Evolutionary conservation across 2,113 vertebrate species (phyloP).

Genomic region (Scopus umbretta): DNA sequence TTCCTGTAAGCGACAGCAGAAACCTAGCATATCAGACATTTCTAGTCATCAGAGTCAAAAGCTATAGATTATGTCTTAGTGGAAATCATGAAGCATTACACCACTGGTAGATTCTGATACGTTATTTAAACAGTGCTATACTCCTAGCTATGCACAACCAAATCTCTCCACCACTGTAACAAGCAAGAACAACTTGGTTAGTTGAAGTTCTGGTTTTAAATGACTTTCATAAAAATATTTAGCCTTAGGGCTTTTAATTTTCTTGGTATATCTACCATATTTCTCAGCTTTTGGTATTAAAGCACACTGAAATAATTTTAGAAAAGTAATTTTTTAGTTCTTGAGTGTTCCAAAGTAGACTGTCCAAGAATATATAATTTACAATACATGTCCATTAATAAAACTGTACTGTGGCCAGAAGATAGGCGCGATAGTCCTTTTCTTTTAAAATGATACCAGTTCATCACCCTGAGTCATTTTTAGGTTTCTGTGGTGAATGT

Average conservation of each 20-base stretch:
- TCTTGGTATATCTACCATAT: not conserved
- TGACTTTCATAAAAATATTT: not conserved
- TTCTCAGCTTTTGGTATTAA: not conserved
- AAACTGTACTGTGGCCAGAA: not conserved
- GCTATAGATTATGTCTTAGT: not conserved
- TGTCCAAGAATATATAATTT: not conserved
- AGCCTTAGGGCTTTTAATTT: slow-evolving; percentile 13
- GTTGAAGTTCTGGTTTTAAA: not conserved
- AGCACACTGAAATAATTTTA: not conserved
- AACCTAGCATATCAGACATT: not conserved
- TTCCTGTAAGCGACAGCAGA: not conserved
- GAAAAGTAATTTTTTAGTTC: not conserved
- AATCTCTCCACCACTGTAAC: not conserved
- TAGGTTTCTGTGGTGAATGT: not conserved
- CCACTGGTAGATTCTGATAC: not conserved
- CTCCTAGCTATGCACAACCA: not conserved
- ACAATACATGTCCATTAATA: not conserved
- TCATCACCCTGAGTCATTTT: not conserved
- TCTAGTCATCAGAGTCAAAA: not conserved
- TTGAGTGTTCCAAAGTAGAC: not conserved
- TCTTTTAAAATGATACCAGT: not conserved
- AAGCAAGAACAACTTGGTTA: not conserved
- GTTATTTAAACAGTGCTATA: not conserved
- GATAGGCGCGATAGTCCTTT: not conserved
- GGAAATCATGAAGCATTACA: not conserved